These are phyloP conservation scores for Syrmaticus mikado DNA, from an alignment of 2,113 vertebrate genomes.

Conservation along the genomic window DNA sequence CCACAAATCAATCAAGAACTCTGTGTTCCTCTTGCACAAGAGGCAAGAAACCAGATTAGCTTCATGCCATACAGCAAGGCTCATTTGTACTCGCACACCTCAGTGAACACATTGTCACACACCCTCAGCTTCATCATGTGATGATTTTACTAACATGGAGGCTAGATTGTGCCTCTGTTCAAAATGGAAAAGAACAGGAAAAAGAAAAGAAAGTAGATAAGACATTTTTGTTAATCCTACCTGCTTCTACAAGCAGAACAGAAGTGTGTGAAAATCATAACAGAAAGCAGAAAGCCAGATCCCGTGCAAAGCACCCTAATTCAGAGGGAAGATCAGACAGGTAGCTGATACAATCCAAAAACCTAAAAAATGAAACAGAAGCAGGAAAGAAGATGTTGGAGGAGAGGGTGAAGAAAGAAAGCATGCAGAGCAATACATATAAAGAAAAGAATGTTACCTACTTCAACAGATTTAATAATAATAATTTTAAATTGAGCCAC, in stretches of 20 bases:
- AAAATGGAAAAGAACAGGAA: neutral
- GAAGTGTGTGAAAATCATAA: slow-evolving; percentile 14
- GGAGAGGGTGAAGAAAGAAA: neutral
- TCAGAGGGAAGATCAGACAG: slow-evolving; percentile 47
- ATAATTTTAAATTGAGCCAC: neutral
- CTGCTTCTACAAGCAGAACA: slow-evolving; percentile 60
- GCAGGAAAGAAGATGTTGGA: too few relatives aligned
- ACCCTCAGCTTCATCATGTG: neutral
- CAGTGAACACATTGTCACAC: neutral
- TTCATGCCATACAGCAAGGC: slow-evolving; percentile 32
- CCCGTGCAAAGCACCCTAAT: slow-evolving; percentile 38
- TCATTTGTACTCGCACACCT: slow-evolving; percentile 7
- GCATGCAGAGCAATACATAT: slow-evolving; percentile 11
- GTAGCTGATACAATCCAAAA: slow-evolving; percentile 46
- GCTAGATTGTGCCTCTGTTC: neutral
- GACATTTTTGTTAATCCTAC: slow-evolving; percentile 57
- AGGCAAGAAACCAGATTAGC: slow-evolving; percentile 23
- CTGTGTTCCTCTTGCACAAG: neutral
- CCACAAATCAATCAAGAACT: neutral
- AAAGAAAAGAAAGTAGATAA: neutral
- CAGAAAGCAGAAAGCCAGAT: slow-evolving; percentile 51
- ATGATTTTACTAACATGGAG: neutral
- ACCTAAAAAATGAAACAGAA: slow-evolving; percentile 53
- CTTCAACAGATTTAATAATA: neutral
- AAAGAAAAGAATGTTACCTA: slow-evolving; percentile 10